phyloP scores from a whole-genome alignment of 2,113 vertebrate species.

The Nothoprocta pentlandii region DNA sequence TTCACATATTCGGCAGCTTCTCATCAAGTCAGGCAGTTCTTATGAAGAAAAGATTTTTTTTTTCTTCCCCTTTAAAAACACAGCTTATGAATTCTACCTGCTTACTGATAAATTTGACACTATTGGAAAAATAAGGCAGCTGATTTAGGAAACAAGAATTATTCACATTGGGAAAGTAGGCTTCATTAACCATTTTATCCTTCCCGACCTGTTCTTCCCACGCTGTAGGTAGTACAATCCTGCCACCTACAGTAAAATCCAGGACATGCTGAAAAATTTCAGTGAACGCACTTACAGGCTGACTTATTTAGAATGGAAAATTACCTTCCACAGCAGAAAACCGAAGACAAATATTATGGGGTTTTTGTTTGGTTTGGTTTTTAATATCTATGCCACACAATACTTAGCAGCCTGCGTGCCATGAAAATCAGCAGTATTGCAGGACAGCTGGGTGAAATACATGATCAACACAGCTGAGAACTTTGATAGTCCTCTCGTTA shows the following conservation, averaged over 20 bases:
- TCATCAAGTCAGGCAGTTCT: conserved; percentile 32
- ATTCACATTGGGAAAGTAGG: conserved; percentile 41
- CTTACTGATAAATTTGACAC: conserved; percentile 64
- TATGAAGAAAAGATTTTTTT: not conserved
- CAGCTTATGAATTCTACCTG: conserved; percentile 55
- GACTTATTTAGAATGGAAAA: not conserved
- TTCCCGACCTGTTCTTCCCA: not conserved
- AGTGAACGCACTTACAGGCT: not conserved
- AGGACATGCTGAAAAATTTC: not conserved
- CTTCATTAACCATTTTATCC: conserved; percentile 66
- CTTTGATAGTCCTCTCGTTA: conserved; percentile 17
- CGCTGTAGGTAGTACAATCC: conserved; percentile 40
- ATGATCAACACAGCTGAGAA: not conserved
- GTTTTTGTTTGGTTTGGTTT: not conserved
- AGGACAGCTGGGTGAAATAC: not conserved
- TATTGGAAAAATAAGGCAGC: conserved; percentile 70
- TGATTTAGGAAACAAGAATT: conserved; percentile 72
- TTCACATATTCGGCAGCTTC: conserved; percentile 7
- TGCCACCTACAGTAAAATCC: conserved; percentile 73
- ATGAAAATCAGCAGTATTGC: conserved; percentile 1
- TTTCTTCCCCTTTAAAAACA: not conserved
- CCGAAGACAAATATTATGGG: conserved; percentile 28
- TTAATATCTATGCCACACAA: not conserved
- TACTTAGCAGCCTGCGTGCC: not conserved
- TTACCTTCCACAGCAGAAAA: not conserved